Evolutionary conservation across 2,888 invertebrate genomes (phyloP), one percentile per base, ranked within the genome.

Genomic region (Cabera pusaria): DNA sequence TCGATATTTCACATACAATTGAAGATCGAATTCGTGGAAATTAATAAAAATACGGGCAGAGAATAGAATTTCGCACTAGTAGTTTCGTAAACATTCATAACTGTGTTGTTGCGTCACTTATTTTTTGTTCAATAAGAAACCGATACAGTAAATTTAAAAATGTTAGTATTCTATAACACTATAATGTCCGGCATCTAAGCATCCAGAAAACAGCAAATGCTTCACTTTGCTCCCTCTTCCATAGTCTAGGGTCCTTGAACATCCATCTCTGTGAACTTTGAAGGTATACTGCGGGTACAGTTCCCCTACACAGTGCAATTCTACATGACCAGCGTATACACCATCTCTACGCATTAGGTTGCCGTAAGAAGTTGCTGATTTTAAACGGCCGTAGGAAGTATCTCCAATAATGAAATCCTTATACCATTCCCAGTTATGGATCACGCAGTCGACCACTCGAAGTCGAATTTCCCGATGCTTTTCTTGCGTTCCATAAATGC

Each of bases 331-430:
- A 0, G 80, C 86, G 40, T 84, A 86, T 42, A 81, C 83, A 0
- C 86, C 86, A 27, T 86, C 83, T 11, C 67, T 55, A 0, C 73
- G 64, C 85, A 86, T 85, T 28, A 80, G 46, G n/a, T 45, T 58
- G 12, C 64, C 49, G 34, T 85, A 86, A 38, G 83, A 80, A 0
- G 47, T 26, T 1, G 76, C 49, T 5, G 38, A 56, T 3, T 47
- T 43, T 44, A 85, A 37, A 1, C 49, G 40, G 0, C 81, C 76
- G 50, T 86, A 85, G 2, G 86, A 86, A 0, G 59, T 60, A 51
- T 85, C 86, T 0, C 85, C 84, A 20, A 86, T 77, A 14, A 86
- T 81, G 34, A 85, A 86, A 41, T 86, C 80, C 41, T 78, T 85
- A 45, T 85, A 86, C 21, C 77, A 59, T 22, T 60, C 44, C 86